These are phyloP conservation scores for Thrips palmi DNA, from an alignment of 1,140 invertebrate species.

Conservation along the genomic window DNA sequence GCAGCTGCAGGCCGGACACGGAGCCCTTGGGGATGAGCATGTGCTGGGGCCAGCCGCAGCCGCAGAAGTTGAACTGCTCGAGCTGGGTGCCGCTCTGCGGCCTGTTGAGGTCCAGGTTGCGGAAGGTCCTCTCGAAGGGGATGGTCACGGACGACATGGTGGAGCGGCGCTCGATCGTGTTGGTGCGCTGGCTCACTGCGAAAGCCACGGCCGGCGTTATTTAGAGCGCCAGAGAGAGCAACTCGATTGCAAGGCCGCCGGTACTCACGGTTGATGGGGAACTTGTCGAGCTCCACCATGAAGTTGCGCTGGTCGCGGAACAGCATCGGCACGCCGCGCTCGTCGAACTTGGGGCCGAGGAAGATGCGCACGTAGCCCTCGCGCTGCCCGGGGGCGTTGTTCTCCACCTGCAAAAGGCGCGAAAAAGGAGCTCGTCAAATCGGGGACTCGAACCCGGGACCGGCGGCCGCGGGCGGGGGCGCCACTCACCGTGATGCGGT, in stretches of 20 bases:
- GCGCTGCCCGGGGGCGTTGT: constrained; percentile 15
- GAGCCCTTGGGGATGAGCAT: constrained; percentile 61
- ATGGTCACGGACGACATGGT: constrained; percentile 41
- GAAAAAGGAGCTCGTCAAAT: too few relatives aligned
- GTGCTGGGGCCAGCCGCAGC: constrained; percentile 75
- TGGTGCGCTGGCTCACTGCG: constrained; percentile 32
- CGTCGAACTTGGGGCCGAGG: constrained; percentile 33
- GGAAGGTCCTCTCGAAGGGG: constrained; percentile 41
- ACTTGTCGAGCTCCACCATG: constrained; percentile 39
- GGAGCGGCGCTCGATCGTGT: constrained; percentile 32
- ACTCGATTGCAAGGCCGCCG: background rate
- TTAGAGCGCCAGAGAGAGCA: background rate
- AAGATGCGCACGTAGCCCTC: constrained; percentile 38
- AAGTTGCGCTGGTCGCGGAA: constrained; percentile 30
- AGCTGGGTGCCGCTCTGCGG: constrained; percentile 18
- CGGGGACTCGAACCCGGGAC: too few relatives aligned
- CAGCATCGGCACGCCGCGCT: constrained; percentile 26
- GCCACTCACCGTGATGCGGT: constrained; percentile 17
- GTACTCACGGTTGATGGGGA: constrained; percentile 27
- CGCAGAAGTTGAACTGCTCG: constrained; percentile 45
- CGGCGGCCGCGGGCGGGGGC: too few relatives aligned
- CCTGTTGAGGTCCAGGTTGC: constrained; percentile 27
- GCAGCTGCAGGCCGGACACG: constrained; percentile 40
- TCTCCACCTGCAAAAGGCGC: constrained; percentile 18
- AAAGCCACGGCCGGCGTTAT: too few relatives aligned